Conservation (phyloP, 2,888 invertebrate species). For the Drymonia ruficornis region DNA sequence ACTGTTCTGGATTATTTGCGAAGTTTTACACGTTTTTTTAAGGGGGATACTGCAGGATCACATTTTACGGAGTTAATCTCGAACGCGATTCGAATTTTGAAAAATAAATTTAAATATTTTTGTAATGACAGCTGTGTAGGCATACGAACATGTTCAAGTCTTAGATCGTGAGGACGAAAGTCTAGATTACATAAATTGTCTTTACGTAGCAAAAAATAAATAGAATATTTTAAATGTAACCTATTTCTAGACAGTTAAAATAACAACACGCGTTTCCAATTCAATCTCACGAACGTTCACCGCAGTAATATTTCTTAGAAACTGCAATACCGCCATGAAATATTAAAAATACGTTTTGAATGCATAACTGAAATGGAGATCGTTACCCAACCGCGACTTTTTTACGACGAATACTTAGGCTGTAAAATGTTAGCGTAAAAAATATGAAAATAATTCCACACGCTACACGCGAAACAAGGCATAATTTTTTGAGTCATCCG, state of each 20-base stretch:
- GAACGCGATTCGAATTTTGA: neutral
- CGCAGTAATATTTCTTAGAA: neutral
- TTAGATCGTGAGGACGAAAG: too few relatives aligned
- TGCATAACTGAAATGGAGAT: slow-evolving; percentile 9
- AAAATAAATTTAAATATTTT: neutral
- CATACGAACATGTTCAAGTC: too few relatives aligned
- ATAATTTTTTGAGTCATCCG: neutral
- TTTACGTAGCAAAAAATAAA: too few relatives aligned
- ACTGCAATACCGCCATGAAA: neutral
- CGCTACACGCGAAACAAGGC: slow-evolving; percentile 11
- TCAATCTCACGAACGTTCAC: neutral
- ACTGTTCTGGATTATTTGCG: slow-evolving; percentile 26
- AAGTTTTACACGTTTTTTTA: slow-evolving; percentile 26
- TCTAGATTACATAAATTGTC: too few relatives aligned
- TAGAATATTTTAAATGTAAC: neutral
- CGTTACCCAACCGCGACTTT: slow-evolving; percentile 14
- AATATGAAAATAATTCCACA: slow-evolving; percentile 19
- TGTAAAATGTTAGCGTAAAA: slow-evolving; percentile 2
- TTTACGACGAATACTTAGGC: slow-evolving; percentile 13
- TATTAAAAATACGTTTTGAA: slow-evolving; percentile 4
- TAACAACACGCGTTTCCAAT: neutral
- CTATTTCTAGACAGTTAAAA: neutral
- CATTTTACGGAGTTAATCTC: neutral
- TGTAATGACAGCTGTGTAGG: too few relatives aligned
- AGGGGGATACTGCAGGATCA: slow-evolving; percentile 6